These are phyloP conservation scores for Corella eumyota DNA, from an alignment of 23 tunicate genomes.

Conservation along the genomic window DNA sequence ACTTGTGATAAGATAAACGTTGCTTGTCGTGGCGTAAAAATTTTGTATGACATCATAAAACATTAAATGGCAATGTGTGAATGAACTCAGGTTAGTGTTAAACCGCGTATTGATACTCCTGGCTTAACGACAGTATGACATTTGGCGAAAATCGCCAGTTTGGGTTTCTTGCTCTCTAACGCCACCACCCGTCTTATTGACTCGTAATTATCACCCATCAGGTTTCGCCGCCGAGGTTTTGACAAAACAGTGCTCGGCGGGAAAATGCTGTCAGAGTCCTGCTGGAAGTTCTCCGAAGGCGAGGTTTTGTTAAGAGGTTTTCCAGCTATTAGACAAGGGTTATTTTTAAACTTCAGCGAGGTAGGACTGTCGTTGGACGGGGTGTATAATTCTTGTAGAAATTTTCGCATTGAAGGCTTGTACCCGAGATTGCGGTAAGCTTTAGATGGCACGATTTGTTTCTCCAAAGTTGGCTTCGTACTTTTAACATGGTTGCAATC, in stretches of 20 bases:
- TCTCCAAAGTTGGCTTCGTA: background rate
- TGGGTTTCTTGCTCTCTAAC: constrained; percentile 21
- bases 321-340: constrained; percentile 18
- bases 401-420: constrained; percentile 67
- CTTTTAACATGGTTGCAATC: background rate
- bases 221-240: constrained; percentile 41
- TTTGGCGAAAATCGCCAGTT: constrained; percentile 43
- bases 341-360: background rate
- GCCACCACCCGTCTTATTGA: constrained; percentile 24
- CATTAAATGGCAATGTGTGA: no score
- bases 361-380: constrained; percentile 11
- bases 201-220: constrained; percentile 37
- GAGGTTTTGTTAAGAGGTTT: constrained; percentile 2
- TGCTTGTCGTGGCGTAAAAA: no score
- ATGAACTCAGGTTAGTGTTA: no score
- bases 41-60: no score
- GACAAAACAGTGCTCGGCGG: constrained; percentile 8
- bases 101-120: constrained; percentile 23
- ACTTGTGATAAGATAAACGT: no score
- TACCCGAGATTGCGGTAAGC: constrained; percentile 41
- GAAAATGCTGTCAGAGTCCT: background rate
- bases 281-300: background rate
- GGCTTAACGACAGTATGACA: constrained; percentile 58
- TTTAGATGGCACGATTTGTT: constrained; percentile 33
- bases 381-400: constrained; percentile 24